These are phyloP conservation scores for Echinops telfairi DNA, from an alignment of 2,113 vertebrate species.

Conservation along the genomic window DNA sequence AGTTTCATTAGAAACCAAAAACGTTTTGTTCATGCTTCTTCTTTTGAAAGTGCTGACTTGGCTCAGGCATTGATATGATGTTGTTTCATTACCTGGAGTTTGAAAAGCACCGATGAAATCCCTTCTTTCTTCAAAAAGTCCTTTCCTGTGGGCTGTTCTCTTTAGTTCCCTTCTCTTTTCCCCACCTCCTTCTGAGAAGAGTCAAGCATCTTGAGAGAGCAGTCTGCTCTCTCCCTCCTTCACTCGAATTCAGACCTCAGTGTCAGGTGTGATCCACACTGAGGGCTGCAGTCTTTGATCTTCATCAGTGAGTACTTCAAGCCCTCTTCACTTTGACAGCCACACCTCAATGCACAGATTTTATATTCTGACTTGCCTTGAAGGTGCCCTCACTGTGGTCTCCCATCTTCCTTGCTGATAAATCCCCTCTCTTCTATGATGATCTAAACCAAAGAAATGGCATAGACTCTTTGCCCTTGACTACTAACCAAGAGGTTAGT, in stretches of 20 bases:
- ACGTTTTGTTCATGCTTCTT: neutral
- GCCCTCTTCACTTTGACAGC: too few relatives aligned
- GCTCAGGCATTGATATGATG: neutral
- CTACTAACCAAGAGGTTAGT: neutral
- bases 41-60: neutral
- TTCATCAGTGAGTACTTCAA: neutral
- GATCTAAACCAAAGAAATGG: neutral
- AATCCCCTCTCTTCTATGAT: neutral
- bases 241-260: neutral
- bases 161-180: neutral
- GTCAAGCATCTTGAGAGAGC: neutral
- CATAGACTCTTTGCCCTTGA: neutral
- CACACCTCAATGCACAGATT: neutral
- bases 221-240: neutral
- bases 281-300: too few relatives aligned
- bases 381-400: neutral
- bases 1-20: neutral
- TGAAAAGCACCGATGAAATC: conserved; percentile 7
- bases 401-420: neutral
- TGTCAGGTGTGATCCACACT: too few relatives aligned
- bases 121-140: neutral
- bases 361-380: neutral
- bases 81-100: neutral
- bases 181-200: too few relatives aligned
- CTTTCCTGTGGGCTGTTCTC: neutral